Conservation (phyloP, 2,888 invertebrate genomes). For the Parnassius mnemosyne region DNA sequence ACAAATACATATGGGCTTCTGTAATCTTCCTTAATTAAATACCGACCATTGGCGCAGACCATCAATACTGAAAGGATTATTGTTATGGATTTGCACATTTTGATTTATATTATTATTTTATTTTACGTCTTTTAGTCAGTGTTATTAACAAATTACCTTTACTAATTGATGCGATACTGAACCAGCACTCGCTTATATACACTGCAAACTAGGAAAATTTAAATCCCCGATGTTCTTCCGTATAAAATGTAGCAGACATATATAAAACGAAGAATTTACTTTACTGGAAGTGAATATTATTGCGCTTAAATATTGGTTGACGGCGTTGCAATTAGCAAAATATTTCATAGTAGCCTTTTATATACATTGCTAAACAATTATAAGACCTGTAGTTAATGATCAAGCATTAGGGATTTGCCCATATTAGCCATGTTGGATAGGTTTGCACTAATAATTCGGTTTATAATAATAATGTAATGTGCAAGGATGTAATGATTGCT, state of each 20-base stretch:
- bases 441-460: not conserved
- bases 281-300: not conserved
- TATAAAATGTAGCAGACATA: not conserved
- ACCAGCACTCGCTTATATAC: constrained; percentile 5
- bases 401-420: not conserved
- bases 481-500: too few species aligned
- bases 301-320: too few species aligned
- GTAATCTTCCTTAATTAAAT: not conserved
- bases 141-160: not conserved
- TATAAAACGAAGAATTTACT: not conserved
- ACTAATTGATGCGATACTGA: constrained; percentile 5
- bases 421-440: too few species aligned
- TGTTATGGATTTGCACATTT: constrained; percentile 8
- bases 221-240: constrained; percentile 4
- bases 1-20: constrained; percentile 8
- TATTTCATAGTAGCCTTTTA: not conserved
- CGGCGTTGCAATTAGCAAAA: not conserved
- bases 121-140: not conserved
- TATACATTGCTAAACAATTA: not conserved
- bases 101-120: not conserved
- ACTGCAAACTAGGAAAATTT: not conserved
- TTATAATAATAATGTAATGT: not conserved
- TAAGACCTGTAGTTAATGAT: not conserved
- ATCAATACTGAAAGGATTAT: constrained; percentile 4
- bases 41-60: constrained; percentile 5